Percentiles rank a stretch among this genome's conserved stretches.
These are phyloP conservation scores for Eptesicus fuscus DNA, from an alignment of 2,113 vertebrate genomes.

Conservation along the genomic window DNA sequence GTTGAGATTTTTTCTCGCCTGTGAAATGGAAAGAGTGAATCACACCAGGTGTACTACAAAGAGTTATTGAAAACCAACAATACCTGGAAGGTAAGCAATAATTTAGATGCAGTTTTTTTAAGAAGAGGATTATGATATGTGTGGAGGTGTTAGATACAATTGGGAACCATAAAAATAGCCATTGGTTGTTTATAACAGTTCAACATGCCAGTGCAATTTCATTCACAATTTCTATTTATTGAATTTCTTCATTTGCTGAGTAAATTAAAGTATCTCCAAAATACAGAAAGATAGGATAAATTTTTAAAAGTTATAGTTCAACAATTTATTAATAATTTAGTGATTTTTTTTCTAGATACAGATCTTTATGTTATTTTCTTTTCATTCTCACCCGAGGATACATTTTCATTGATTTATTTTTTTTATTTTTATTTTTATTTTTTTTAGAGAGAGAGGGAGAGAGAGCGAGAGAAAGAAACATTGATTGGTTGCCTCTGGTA, in stretches of 20 bases:
- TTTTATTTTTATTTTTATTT: no score
- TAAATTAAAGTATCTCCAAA: neutral
- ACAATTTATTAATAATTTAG: neutral
- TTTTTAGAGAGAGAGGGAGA: no score
- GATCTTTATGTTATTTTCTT: neutral
- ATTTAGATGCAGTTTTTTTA: neutral
- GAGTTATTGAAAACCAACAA: neutral
- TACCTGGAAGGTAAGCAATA: neutral
- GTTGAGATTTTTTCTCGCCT: neutral
- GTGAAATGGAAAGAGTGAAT: neutral
- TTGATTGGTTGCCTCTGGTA: neutral
- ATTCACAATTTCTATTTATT: neutral
- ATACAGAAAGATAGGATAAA: neutral
- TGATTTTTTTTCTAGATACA: neutral
- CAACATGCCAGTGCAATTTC: neutral
- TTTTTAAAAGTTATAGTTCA: constrained; percentile 6
- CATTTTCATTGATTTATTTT: neutral
- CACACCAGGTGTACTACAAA: neutral
- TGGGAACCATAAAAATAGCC: neutral
- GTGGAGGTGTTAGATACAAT: accelerated
- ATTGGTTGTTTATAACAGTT: neutral
- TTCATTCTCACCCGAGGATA: neutral
- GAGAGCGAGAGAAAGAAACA: neutral
- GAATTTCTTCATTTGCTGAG: neutral
- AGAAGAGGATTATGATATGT: neutral